Evolutionary conservation across 2,888 invertebrate species (phyloP).

Genomic region (Aporophyla lueneburgensis): DNA sequence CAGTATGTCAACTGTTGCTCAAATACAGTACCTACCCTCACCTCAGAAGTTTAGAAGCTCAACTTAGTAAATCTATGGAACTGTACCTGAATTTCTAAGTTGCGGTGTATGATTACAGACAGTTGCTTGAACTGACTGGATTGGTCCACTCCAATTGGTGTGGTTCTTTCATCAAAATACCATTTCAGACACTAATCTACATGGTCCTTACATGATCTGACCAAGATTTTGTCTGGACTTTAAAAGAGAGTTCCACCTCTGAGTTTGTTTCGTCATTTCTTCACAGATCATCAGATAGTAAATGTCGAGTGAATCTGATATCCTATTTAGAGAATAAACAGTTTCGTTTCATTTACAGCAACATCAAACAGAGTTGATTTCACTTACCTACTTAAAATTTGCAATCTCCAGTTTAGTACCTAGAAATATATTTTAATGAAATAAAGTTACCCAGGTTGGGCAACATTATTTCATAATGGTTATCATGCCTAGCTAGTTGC

Average conservation of each 20-base stretch:
- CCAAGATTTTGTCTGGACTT: not conserved
- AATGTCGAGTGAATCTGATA: not conserved
- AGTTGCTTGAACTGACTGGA: not conserved
- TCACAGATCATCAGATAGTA: too few species aligned
- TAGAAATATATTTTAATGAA: slow-evolving; percentile 21
- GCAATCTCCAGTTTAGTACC: slow-evolving; percentile 1
- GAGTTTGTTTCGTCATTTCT: not conserved
- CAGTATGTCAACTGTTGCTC: not conserved
- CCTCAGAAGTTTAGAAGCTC: too few species aligned
- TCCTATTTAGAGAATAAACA: not conserved
- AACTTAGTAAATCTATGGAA: too few species aligned
- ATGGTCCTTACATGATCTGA: not conserved
- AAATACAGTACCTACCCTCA: not conserved
- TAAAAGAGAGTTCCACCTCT: not conserved
- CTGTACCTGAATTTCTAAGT: not conserved
- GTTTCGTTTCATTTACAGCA: not conserved
- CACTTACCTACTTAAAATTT: not conserved
- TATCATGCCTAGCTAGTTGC: not conserved
- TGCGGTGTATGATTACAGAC: not conserved
- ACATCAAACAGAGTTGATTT: not conserved
- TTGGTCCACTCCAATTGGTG: not conserved
- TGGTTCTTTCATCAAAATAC: not conserved
- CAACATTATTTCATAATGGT: too few species aligned
- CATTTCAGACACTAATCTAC: not conserved
- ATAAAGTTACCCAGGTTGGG: slow-evolving; percentile 22